Evolutionary conservation across 2,113 vertebrate species (phyloP).

Genomic region (Telmatochromis brachygnathus): DNA sequence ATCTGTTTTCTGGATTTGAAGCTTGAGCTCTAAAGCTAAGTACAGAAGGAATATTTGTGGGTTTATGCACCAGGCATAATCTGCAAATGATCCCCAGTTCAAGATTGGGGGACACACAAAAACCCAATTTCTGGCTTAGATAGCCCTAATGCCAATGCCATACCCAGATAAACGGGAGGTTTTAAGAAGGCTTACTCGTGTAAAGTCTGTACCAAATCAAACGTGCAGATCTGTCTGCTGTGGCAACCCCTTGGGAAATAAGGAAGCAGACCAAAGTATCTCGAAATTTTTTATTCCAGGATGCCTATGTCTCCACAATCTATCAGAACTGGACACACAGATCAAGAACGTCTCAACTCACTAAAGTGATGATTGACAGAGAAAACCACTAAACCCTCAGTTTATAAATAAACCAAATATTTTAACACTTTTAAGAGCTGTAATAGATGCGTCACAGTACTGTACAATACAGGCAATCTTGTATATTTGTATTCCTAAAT

Average conservation of each 20-base stretch:
- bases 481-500: background rate
- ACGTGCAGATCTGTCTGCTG: background rate
- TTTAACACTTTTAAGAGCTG: background rate
- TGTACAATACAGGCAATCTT: background rate
- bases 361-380: background rate
- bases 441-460: background rate
- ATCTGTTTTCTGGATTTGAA: background rate
- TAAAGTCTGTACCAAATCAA: background rate
- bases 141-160: background rate
- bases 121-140: background rate
- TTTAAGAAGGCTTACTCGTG: background rate
- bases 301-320: background rate
- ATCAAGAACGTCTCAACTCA: background rate
- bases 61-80: background rate
- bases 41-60: background rate
- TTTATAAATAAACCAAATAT: background rate
- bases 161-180: fast-evolving
- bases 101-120: background rate
- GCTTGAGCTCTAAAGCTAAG: background rate
- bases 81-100: background rate
- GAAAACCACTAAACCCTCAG: background rate
- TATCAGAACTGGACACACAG: background rate
- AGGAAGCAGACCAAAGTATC: background rate
- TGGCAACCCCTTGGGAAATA: background rate
- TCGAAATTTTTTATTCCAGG: fast-evolving